Evolutionary conservation across 1,140 invertebrate genomes (phyloP).

Genomic region (Bombus pascuorum): DNA sequence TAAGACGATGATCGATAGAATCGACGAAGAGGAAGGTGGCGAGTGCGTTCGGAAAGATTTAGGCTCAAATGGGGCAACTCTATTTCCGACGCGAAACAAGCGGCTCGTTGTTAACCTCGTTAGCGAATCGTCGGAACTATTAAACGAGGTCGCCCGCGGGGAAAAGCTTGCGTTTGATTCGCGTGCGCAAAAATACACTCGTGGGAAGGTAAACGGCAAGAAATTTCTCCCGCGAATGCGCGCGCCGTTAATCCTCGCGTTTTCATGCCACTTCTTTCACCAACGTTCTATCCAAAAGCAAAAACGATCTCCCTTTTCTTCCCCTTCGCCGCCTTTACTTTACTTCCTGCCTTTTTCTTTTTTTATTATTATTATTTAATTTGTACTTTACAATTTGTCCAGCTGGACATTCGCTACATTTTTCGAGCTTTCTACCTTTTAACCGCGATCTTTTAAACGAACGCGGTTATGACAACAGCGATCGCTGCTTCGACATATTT

Average conservation of each 20-base stretch:
- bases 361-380: too few relatives aligned
- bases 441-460: too few relatives aligned
- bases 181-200: background rate
- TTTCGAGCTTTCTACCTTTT: background rate
- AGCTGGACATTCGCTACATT: too few relatives aligned
- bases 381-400: too few relatives aligned
- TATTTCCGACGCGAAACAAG: background rate
- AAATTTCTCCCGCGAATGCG: background rate
- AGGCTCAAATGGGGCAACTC: background rate
- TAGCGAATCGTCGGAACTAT: conserved; percentile 24
- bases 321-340: background rate
- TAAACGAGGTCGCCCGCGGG: conserved; percentile 35
- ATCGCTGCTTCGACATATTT: too few relatives aligned
- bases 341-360: background rate
- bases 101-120: conserved; percentile 21
- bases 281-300: background rate
- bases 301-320: background rate
- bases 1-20: background rate
- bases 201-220: conserved; percentile 23
- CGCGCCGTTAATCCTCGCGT: background rate
- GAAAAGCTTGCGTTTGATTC: conserved; percentile 8
- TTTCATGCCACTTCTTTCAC: background rate
- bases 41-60: background rate
- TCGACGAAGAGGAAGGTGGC: too few relatives aligned
- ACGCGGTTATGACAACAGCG: too few relatives aligned